These are phyloP conservation scores for Hylia prasina DNA, from an alignment of 2,113 vertebrate species.

Conservation along the genomic window DNA sequence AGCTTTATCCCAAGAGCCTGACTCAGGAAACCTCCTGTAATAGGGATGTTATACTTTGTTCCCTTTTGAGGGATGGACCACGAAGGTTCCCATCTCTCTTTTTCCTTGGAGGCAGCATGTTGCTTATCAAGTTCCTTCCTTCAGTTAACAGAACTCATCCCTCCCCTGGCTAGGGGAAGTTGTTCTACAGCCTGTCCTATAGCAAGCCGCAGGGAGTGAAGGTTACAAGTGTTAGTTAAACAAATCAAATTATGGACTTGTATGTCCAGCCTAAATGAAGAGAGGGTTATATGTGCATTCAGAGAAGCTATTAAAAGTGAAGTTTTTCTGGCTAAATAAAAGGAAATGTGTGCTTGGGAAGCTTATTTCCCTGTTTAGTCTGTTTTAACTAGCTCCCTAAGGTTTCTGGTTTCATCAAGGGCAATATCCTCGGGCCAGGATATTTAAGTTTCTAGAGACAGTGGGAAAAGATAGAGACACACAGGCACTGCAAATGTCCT, in stretches of 20 bases:
- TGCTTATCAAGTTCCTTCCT: neutral
- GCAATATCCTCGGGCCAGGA: neutral
- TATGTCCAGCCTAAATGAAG: neutral
- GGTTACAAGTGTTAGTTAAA: neutral
- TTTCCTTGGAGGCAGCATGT: neutral
- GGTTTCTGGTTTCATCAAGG: neutral
- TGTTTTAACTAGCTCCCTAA: neutral
- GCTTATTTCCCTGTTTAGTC: neutral
- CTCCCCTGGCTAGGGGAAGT: neutral
- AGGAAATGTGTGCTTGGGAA: neutral
- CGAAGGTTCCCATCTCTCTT: neutral
- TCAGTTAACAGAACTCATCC: neutral
- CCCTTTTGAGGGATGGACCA: accelerated
- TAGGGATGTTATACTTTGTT: neutral
- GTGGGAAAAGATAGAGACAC: neutral
- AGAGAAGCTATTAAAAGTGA: neutral
- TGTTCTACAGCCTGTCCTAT: neutral
- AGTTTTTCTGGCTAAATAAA: neutral
- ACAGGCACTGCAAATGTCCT: neutral
- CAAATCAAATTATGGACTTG: neutral
- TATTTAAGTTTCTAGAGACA: neutral
- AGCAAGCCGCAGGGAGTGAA: neutral
- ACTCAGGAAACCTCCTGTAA: neutral
- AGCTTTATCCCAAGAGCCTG: neutral
- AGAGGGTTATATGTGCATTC: neutral